Base-by-base conservation (phyloP, 2,888 invertebrate species). In the Dichetophora obliterata region DNA sequence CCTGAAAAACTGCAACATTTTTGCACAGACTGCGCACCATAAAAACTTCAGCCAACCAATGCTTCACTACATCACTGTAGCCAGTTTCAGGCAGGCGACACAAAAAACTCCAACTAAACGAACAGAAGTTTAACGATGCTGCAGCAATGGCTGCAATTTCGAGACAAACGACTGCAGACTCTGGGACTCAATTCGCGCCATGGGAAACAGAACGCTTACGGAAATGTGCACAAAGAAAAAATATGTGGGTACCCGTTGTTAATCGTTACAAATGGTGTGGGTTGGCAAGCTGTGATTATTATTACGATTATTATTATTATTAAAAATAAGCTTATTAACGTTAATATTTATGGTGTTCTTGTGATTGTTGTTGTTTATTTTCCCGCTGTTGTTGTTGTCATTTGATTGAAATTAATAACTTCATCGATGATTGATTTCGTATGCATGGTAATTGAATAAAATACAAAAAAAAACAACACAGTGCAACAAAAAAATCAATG, bases 201-300 rank as follows among this genome's bases (percentile, higher is more conserved):
- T 61, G 59, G 34, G 63, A 65, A 65, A 34, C 63, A 34, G 63
- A 14, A 61, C 5, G 61, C 31, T 61, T 22, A 22, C 8, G 24
- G n/a, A n/a, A 19, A 8, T 3, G 8, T 8, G 6, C 19, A 31
- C n/a, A n/a, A 61, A 14, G 14, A 8, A 61, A 22, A 66, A 66
- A 66, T 22, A 66, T 66, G 48, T 66, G 66, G 66, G 66, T 48
- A 66, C 27, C n/a, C 52, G 50, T 52, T 24, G 68, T 27, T 52
- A 69, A 52, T 52, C 69, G 69, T 69, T 69, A 52, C 50, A 27
- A 65, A 52, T 52, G n/a, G 31, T 52, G 69, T 69, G 69, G 69
- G 69, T 52, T 69, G 69, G 16, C 31, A 14, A 4, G 43, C 43
- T 43, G 14, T 43, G 43, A 11, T 43, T 11, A 43, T 43, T 4